phyloP scores from a whole-genome alignment of 2,113 vertebrate species.

The Clinocottus analis region DNA sequence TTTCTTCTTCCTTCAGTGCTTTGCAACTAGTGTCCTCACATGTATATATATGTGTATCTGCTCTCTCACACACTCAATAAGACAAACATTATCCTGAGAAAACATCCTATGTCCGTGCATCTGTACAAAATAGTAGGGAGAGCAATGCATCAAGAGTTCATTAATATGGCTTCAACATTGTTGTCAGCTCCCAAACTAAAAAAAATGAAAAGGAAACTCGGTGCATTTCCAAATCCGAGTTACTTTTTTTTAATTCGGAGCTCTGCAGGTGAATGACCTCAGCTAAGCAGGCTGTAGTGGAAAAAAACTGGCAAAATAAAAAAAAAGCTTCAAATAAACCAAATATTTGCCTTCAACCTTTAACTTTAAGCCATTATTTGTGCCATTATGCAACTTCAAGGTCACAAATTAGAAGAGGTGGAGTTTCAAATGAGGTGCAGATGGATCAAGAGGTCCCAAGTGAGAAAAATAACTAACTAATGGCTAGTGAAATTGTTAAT shows the following conservation, averaged over 20 bases:
- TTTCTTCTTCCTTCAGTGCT: background rate
- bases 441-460: background rate
- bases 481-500: background rate
- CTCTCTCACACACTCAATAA: too few species aligned
- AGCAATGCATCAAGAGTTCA: slow-evolving; percentile 22
- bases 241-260: slow-evolving; percentile 22
- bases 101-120: background rate
- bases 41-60: background rate
- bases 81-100: background rate
- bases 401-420: background rate
- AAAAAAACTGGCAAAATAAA: background rate
- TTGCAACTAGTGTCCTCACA: background rate
- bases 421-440: background rate
- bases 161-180: slow-evolving; percentile 14
- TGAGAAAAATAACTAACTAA: background rate
- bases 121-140: background rate
- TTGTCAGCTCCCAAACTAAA: background rate
- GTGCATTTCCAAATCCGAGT: slow-evolving; percentile 31
- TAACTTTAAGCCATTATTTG: background rate
- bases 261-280: slow-evolving; percentile 17
- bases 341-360: background rate
- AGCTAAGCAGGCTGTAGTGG: background rate
- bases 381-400: background rate
- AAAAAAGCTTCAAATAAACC: background rate
- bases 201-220: slow-evolving; percentile 13